These are phyloP conservation scores for Oriolus oriolus DNA, from an alignment of 2,113 vertebrate genomes.

Conservation along the genomic window DNA sequence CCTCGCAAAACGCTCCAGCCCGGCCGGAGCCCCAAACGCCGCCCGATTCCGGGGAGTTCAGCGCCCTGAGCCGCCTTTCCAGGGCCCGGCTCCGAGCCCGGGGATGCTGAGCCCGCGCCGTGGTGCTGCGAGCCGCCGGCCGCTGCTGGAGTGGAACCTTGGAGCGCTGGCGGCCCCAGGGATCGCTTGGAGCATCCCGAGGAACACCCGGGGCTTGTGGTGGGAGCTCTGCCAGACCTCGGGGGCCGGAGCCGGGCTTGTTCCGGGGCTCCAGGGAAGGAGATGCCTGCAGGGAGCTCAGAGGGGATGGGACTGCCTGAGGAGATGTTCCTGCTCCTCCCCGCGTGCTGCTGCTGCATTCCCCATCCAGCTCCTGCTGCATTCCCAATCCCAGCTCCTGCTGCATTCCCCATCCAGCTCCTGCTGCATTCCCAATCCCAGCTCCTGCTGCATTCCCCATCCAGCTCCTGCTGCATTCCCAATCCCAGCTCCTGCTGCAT, in stretches of 20 bases:
- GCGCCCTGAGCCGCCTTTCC: accelerated
- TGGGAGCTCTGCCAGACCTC: background rate
- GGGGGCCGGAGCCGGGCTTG: background rate
- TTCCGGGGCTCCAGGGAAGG: background rate
- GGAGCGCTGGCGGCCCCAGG: background rate
- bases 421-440: background rate
- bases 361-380: background rate
- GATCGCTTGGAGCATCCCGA: background rate
- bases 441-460: background rate
- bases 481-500: no score
- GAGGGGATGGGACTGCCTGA: background rate
- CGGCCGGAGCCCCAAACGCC: background rate
- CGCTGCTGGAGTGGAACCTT: background rate
- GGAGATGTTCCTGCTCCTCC: background rate
- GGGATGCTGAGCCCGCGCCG: background rate
- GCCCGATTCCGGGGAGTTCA: accelerated
- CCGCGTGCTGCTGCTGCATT: background rate
- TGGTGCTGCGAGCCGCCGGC: background rate
- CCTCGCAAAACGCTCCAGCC: background rate
- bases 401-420: background rate
- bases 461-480: no score
- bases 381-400: accelerated
- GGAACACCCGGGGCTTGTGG: background rate
- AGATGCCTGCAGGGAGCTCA: background rate
- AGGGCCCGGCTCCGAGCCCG: background rate